Evolutionary conservation across 1,140 invertebrate genomes (phyloP).

Genomic region (Aphelenchoides besseyi): DNA sequence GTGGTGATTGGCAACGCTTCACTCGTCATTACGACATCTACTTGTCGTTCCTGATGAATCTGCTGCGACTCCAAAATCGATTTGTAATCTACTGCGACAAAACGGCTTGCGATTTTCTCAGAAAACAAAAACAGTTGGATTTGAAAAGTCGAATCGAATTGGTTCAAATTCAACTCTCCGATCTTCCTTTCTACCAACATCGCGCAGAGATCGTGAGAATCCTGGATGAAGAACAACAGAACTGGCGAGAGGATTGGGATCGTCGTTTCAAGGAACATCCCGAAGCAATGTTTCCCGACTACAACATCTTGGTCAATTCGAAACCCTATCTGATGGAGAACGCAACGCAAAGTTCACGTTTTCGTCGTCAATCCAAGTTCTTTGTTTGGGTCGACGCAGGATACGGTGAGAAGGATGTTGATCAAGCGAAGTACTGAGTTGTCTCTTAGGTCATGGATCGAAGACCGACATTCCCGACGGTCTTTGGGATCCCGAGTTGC

Average conservation of each 20-base stretch:
- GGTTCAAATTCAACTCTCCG: conserved; percentile 29
- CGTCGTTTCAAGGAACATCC: conserved; percentile 41
- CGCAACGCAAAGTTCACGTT: conserved; percentile 49
- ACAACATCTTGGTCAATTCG: conserved; percentile 53
- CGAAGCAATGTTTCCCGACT: conserved; percentile 46
- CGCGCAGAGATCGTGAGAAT: conserved; percentile 40
- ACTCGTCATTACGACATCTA: conserved; percentile 42
- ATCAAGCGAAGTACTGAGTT: not conserved
- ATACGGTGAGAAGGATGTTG: conserved; percentile 27
- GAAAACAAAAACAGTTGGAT: conserved; percentile 20
- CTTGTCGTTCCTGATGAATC: conserved; percentile 34
- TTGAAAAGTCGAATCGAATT: conserved; percentile 41
- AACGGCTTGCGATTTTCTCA: conserved; percentile 32
- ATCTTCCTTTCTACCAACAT: conserved; percentile 46
- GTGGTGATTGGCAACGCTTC: conserved; percentile 45
- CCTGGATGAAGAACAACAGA: conserved; percentile 37
- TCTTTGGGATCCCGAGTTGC: conserved; percentile 34
- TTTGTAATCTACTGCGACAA: conserved; percentile 48
- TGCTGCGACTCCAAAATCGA: conserved; percentile 40
- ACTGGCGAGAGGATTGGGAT: conserved; percentile 46
- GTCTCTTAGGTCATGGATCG: conserved; percentile 39
- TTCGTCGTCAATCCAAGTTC: conserved; percentile 23
- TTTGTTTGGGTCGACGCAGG: conserved; percentile 53
- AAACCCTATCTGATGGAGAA: conserved; percentile 50
- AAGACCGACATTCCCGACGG: conserved; percentile 37